Base-by-base conservation (phyloP, 2,797 vertebrate species). In the Leptodactylus fallax region DNA sequence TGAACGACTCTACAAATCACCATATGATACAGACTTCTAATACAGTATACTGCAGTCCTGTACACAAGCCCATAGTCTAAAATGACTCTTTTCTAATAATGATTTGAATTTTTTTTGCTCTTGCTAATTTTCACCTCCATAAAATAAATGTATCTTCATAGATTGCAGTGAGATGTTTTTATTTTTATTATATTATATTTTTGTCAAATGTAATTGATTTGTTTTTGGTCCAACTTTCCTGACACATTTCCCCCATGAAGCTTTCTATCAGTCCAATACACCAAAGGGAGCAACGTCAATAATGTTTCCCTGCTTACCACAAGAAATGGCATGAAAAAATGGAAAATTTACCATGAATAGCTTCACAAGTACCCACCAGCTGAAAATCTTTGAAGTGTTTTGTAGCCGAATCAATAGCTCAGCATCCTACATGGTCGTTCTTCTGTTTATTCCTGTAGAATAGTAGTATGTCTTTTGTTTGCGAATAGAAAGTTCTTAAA, bases 321-420 rank as follows among this genome's bases (percentile, higher is more conserved):
- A n/a, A 77, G 19, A 71, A 61, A 69, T 21, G 6, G 4, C 9
- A 6, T 71, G 14, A 83, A 61, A 76, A 83, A 85, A 36, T 3
- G 45, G 17, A 63, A 79, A 79, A 80, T 80, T 71, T 79, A 21
- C 61, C 51, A 72, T 79, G 81, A 88, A 80, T 69, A 61, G 53
- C 76, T 51, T 61, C 55, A 60, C 74, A 85, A 72, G 76, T 72
- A n/a, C 63, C 77, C 81, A 79, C 47, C 81, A 60, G 74, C 51
- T 79, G 21, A 79, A 88, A 88, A 58, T 72, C 82, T 79, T 85
- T 79, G 53, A 79, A 79, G 51, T 72, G 74, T 69, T 78, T 79
- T 72, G 76, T 79, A 63, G 81, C 51, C 9, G 27, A 80, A 85
- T 84, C 81, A 79, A 61, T 79, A 80, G 53, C 61, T 36, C 82